Conservation (phyloP, 37 sponge, comb jelly and placozoan species). For the Hexactinellida sp. region DNA sequence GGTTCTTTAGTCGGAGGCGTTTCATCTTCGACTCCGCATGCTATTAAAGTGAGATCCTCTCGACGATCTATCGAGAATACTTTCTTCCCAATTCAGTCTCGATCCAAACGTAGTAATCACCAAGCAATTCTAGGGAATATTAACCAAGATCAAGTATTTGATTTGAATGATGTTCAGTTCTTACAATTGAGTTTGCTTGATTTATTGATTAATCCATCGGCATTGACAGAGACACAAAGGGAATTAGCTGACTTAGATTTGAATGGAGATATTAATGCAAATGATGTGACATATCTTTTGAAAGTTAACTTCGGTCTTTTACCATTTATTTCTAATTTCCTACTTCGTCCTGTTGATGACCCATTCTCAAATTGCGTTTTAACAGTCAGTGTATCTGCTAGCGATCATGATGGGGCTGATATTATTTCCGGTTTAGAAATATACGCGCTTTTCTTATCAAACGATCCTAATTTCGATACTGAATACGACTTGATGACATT, state of each 20-base stretch:
- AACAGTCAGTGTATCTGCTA: neutral
- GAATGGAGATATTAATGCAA: neutral
- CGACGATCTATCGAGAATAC: neutral
- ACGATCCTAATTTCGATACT: neutral
- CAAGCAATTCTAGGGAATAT: neutral
- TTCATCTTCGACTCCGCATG: neutral
- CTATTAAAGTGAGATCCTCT: neutral
- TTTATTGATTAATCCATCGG: neutral
- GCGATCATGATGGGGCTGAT: neutral
- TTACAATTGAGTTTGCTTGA: neutral
- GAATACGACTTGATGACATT: neutral
- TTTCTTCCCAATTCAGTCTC: neutral
- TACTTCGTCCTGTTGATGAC: neutral
- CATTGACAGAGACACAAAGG: neutral
- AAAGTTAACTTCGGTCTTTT: neutral
- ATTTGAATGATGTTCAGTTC: neutral
- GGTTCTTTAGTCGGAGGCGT: neutral
- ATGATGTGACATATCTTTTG: neutral
- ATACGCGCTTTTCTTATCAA: neutral
- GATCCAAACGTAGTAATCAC: neutral
- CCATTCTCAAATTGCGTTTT: conserved; percentile 8
- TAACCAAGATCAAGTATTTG: neutral
- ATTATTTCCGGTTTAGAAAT: neutral
- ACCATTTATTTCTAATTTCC: neutral
- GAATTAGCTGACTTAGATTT: neutral